A percentile compares a stretch with the other conserved stretches of the same genome.
Evolutionary conservation across 1,140 invertebrate species (phyloP).

Genomic region (Drosophila equinoxialis): DNA sequence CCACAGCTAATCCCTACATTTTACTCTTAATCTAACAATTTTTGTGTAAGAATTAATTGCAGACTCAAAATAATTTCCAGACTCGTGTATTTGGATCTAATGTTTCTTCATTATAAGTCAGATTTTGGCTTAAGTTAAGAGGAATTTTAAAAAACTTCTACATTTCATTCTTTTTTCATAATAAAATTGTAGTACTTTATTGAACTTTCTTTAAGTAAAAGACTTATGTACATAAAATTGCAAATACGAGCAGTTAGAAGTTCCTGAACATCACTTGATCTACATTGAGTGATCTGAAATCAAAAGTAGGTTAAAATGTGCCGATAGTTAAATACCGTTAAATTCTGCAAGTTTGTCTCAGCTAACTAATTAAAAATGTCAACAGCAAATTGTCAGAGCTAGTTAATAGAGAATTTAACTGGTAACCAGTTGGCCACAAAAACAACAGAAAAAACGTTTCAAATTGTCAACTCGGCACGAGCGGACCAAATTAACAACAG

Average conservation of each 20-base stretch:
- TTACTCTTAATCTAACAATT: no score
- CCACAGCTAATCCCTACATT: no score
- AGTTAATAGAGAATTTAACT: constrained; percentile 14
- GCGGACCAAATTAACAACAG: constrained; percentile 29
- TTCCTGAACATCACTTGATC: not conserved
- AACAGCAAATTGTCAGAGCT: constrained; percentile 17
- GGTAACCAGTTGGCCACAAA: constrained; percentile 26
- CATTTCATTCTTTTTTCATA: no score
- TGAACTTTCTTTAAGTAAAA: no score
- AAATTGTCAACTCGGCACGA: constrained; percentile 61
- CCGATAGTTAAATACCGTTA: constrained; percentile 20
- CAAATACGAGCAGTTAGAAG: not conserved
- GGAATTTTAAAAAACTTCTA: no score
- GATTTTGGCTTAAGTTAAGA: no score
- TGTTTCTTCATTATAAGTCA: no score
- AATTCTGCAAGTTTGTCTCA: constrained; percentile 14
- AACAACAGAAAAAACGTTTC: constrained; percentile 12
- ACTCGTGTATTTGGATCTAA: no score
- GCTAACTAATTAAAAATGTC: constrained; percentile 25
- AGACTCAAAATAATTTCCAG: no score
- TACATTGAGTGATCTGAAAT: not conserved
- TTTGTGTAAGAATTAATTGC: no score
- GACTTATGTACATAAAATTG: no score
- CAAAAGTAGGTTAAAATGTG: constrained; percentile 38
- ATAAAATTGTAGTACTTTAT: no score